phyloP scores from a whole-genome alignment of 2,113 vertebrate genomes.

The Abramis brama region DNA sequence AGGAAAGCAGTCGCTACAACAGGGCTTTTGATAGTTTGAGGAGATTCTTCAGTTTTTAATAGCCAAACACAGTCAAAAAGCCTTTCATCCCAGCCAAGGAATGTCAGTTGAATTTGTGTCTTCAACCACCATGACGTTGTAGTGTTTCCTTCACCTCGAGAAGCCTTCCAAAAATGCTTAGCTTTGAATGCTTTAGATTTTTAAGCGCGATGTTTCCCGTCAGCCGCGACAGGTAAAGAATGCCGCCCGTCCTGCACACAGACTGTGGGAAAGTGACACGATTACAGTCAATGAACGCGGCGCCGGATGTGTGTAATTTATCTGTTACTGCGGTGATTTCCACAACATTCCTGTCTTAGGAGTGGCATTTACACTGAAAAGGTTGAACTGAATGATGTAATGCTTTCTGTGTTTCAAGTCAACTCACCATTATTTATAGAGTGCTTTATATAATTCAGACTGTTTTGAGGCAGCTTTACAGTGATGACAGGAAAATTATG shows the following conservation, averaged over 20 bases:
- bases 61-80: background rate
- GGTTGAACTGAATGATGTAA: slow-evolving; percentile 32
- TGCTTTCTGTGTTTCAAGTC: background rate
- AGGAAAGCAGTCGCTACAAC: background rate
- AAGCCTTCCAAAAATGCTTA: background rate
- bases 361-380: slow-evolving; percentile 31
- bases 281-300: background rate
- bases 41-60: background rate
- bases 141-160: background rate
- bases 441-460: too few relatives aligned
- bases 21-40: background rate
- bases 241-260: slow-evolving; percentile 39
- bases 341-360: slow-evolving; percentile 22
- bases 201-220: background rate
- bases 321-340: slow-evolving; percentile 15
- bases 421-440: too few relatives aligned
- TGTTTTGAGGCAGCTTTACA: too few relatives aligned
- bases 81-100: background rate
- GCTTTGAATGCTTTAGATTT: background rate
- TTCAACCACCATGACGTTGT: background rate
- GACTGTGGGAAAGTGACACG: slow-evolving; percentile 41
- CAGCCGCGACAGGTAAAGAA: slow-evolving; percentile 38
- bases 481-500: too few relatives aligned
- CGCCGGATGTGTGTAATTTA: background rate
- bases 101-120: background rate